Evolutionary conservation across 2,797 vertebrate species (phyloP), one percentile per base, ranked within the genome.

Genomic region (Apodemus agrarius): DNA sequence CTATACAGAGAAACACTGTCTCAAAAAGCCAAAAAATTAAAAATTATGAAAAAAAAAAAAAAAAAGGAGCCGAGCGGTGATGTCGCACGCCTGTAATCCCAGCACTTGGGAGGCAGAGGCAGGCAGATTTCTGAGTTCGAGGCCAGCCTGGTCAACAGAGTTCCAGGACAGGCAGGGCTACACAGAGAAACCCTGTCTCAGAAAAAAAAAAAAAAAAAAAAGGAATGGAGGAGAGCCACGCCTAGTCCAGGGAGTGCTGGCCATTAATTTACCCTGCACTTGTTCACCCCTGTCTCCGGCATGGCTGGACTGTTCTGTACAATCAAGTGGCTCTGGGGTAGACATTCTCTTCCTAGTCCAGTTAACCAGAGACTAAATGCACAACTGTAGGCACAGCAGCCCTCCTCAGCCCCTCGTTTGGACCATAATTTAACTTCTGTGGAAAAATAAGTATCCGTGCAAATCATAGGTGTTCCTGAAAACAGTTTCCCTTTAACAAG

Each of bases 341-440:
- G 34, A 31, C 54, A 34, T 61, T 31, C 76, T 72, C 80, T 31
- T 93, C 76, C 78, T 75, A 40, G 8, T 69, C 86, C 95, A 74
- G 85, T 78, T 79, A 78, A 75, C 67, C 49, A 83, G 86, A 91
- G 57, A 74, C 79, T 57, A 82, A 86, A 89, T 81, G 5, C 26
- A 2, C n/a, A 40, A 40, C 22, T 29, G 7, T 54, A 69, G 40
- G 40, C 37, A 49, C 29, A 46, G 29, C 49, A 54, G 40, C 24
- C 0, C 82, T 37, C 19, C 19, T 90, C 52, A 46, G 29, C 69
- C 49, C 72, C 37, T 61, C 12, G 67, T 81, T 72, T 34, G 57
- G 37, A 34, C 90, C 91, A 90, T 54, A 14, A 93, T 72, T 84
- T 91, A 82, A 91, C 22, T 91, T 96, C 69, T 80, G 13, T 6